Percentiles rank a stretch among this genome's conserved stretches.
phyloP scores from a whole-genome alignment of 2,113 vertebrate species.

The Chionis minor region DNA sequence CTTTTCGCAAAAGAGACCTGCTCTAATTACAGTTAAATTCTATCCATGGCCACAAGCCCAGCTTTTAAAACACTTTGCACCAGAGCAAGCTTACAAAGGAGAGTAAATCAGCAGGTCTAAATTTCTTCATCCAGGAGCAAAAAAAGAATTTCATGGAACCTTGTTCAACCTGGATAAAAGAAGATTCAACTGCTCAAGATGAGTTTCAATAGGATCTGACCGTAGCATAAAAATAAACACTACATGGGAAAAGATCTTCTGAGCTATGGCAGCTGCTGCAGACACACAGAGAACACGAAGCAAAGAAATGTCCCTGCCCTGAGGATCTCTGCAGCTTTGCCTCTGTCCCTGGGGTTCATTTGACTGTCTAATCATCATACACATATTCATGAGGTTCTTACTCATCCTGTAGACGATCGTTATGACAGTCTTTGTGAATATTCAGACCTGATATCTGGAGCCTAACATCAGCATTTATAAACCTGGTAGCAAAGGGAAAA shows the following conservation, averaged over 20 bases:
- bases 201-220: fast-evolving
- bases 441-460: background rate
- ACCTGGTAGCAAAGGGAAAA: background rate
- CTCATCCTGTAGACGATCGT: background rate
- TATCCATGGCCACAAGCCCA: background rate
- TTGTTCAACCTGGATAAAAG: background rate
- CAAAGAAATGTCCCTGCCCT: background rate
- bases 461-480: background rate
- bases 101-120: background rate
- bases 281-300: background rate
- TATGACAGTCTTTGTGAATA: background rate
- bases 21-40: background rate
- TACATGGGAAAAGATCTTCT: fast-evolving
- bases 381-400: conserved; percentile 29
- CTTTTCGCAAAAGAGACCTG: background rate
- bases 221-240: background rate
- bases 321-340: background rate
- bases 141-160: background rate
- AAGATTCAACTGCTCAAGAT: background rate
- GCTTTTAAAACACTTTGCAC: background rate
- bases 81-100: background rate
- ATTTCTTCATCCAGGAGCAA: background rate
- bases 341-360: background rate
- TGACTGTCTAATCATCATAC: background rate
- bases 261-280: background rate